Evolutionary conservation across 2,797 vertebrate genomes (phyloP), one percentile per base, ranked within the genome.

Genomic region (Melanotaenia boesemani): DNA sequence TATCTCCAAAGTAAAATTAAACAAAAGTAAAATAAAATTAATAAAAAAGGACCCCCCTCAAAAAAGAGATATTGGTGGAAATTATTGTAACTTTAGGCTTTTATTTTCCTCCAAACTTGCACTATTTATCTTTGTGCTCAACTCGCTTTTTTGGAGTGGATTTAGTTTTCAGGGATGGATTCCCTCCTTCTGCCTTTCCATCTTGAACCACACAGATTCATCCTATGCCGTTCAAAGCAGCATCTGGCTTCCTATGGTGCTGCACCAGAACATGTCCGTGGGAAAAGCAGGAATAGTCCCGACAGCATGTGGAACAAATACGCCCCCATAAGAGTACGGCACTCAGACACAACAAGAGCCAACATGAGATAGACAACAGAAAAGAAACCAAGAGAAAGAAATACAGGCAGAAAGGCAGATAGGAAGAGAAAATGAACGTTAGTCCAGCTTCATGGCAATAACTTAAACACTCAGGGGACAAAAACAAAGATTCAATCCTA

Each of bases 231-330:
- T 85, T 90, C 81, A 87, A 81, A 86, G 80, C 77, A 73, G 88
- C 89, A 89, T 90, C 88, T 88, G 89, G 85, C 69, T 91, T 87
- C 83, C 77, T 72, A 75, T 77, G 86, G 84, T 89, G 87, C 84
- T 0, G 63, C 18, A 78, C 86, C 87, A 86, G 86, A 80, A 83
- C 9, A 4, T 61, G 77, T 86, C 78, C 74, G 55, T 57, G 0
- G 68, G 71, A 82, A 81, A 64, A 72, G 52, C 70, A 64, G 65
- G 50, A 75, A 76, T 54, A 61, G 62, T 63, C 67, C 73, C 4
- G 16, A 50, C 83, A 81, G 81, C 81, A 34, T 34, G 76, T 70
- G 77, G 74, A 77, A 74, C 28, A 64, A 48, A 81, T 70, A 77
- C 37, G 77, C 16, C 54, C 32, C 65, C 67, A 32, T 3, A 78